These are phyloP conservation scores for Linepithema humile DNA, from an alignment of 1,140 invertebrate genomes.

Conservation along the genomic window DNA sequence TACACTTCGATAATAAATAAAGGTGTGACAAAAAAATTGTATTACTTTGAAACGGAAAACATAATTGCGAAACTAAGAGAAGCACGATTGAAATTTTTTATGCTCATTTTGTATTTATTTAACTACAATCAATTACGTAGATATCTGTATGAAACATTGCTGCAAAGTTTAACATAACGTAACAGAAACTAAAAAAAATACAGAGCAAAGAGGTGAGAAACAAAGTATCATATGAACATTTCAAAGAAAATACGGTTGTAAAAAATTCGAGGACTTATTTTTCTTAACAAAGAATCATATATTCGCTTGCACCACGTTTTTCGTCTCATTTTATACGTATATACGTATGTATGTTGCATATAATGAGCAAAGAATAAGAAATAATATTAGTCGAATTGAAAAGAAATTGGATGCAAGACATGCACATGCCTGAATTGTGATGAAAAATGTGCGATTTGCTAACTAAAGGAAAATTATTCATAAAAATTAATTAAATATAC, in stretches of 20 bases:
- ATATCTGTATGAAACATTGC: slow-evolving; percentile 4
- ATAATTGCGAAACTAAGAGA: no score
- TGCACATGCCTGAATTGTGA: slow-evolving; percentile 29
- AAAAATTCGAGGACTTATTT: no score
- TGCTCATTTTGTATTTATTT: background rate
- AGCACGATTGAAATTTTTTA: background rate
- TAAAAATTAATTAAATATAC: slow-evolving; percentile 13
- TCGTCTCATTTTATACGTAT: no score
- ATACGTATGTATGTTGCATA: no score
- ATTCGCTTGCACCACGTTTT: no score
- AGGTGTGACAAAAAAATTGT: background rate
- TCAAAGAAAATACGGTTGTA: no score
- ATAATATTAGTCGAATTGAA: no score
- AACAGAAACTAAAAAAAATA: slow-evolving; percentile 1
- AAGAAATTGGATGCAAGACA: background rate
- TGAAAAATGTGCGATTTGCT: slow-evolving; percentile 33
- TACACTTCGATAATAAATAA: slow-evolving; percentile 7
- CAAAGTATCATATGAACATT: no score
- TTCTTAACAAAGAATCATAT: no score
- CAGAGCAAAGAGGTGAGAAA: no score
- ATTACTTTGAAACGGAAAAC: slow-evolving; percentile 20
- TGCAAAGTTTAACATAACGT: background rate
- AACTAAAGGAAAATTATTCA: background rate
- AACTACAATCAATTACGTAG: background rate
- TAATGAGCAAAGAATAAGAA: no score